phyloP scores from a whole-genome alignment of 2,113 vertebrate species.

The Daboia siamensis region DNA sequence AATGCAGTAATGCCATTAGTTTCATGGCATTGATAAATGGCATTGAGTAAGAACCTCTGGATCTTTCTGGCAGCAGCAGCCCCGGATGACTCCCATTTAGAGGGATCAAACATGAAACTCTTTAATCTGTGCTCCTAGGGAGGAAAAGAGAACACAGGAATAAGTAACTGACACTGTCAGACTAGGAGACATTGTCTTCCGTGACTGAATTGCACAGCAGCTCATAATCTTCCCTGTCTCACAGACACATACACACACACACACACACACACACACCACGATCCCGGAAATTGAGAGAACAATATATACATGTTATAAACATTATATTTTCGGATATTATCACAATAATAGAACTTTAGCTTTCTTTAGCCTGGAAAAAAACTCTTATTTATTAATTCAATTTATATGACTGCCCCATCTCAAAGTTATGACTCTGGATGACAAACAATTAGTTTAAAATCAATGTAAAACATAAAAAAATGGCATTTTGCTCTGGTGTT shows the following conservation, averaged over 20 bases:
- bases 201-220: neutral
- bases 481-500: neutral
- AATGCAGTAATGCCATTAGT: neutral
- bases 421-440: neutral
- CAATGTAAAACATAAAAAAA: neutral
- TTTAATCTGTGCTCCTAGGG: neutral
- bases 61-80: neutral
- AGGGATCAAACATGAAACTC: neutral
- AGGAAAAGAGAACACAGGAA: neutral
- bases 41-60: neutral
- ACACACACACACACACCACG: neutral
- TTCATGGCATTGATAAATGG: neutral
- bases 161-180: conserved; percentile 8
- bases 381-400: neutral
- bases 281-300: neutral
- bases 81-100: fast-evolving
- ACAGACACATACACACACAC: too few species aligned
- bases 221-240: neutral
- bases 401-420: neutral
- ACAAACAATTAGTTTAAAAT: neutral
- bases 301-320: neutral
- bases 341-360: neutral
- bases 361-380: neutral
- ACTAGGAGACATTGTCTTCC: neutral
- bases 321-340: neutral